phyloP scores from a whole-genome alignment of 2,888 invertebrate genomes.

The Ectemnius cavifrons region DNA sequence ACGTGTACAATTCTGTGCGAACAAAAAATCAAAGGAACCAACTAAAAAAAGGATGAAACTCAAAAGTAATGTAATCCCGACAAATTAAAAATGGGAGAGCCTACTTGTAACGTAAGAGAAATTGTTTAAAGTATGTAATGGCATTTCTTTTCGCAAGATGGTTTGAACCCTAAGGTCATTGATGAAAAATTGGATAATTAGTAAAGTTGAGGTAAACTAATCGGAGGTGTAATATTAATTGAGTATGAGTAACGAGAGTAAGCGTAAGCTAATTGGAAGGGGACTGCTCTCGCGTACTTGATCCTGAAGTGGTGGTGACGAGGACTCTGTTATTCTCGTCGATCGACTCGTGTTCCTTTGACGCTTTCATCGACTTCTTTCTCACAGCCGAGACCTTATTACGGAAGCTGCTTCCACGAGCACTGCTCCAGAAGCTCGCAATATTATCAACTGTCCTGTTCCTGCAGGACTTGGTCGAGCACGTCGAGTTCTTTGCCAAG shows the following conservation, averaged over 20 bases:
- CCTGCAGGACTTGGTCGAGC: constrained; percentile 51
- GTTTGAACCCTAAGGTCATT: too few relatives aligned
- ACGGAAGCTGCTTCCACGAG: constrained; percentile 61
- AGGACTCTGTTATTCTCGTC: constrained; percentile 45
- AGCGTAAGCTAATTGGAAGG: not conserved
- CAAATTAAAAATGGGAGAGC: too few relatives aligned
- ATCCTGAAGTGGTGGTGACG: constrained; percentile 58
- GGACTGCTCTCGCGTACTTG: constrained; percentile 59
- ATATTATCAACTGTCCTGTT: constrained; percentile 65
- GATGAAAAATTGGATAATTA: too few relatives aligned
- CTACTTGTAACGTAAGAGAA: too few relatives aligned
- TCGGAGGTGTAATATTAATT: too few relatives aligned
- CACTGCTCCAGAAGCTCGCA: constrained; percentile 62
- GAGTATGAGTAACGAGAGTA: not conserved
- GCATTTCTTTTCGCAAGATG: too few relatives aligned
- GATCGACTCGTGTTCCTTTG: constrained; percentile 57
- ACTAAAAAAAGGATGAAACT: constrained; percentile 18
- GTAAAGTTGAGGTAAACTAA: too few relatives aligned
- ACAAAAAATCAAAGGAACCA: constrained; percentile 49
- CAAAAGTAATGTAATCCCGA: not conserved
- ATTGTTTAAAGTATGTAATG: too few relatives aligned
- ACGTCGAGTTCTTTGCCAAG: constrained; percentile 31
- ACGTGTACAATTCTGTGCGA: constrained; percentile 72
- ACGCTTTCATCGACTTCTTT: constrained; percentile 59
- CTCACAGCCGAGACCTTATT: constrained; percentile 53